A percentile compares a stretch with the other conserved stretches of the same genome.
Evolutionary conservation across 2,797 vertebrate genomes (phyloP).

Genomic region (Myiothlypis chrysogaster): DNA sequence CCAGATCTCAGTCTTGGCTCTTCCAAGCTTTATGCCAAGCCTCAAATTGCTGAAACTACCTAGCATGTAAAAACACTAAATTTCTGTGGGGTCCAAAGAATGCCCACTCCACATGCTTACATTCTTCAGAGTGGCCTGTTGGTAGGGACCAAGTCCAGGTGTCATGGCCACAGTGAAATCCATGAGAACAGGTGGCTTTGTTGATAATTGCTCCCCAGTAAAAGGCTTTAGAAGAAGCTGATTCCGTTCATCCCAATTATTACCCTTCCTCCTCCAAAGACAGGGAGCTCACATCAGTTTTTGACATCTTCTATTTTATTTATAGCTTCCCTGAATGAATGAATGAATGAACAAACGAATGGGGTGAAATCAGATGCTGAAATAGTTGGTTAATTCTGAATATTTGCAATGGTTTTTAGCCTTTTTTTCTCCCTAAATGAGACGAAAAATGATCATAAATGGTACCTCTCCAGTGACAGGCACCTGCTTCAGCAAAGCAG

Average conservation of each 20-base stretch:
- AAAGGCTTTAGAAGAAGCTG: background rate
- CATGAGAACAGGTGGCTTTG: constrained; percentile 6
- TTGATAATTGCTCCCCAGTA: background rate
- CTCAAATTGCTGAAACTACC: background rate
- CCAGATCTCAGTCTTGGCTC: background rate
- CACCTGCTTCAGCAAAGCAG: constrained; percentile 2
- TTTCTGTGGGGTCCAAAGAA: constrained; percentile 20
- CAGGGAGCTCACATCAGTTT: constrained; percentile 2
- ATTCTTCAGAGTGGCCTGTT: background rate
- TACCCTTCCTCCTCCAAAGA: constrained; percentile 6
- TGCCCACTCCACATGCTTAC: background rate
- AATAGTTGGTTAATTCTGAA: constrained; percentile 3
- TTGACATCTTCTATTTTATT: background rate
- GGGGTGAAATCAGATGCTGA: background rate
- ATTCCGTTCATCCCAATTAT: background rate
- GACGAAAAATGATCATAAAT: background rate
- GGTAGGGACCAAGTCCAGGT: background rate
- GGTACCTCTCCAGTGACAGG: background rate
- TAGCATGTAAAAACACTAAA: background rate
- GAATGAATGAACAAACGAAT: background rate
- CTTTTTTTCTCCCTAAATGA: background rate
- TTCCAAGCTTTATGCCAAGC: background rate
- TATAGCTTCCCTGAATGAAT: background rate
- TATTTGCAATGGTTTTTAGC: background rate
- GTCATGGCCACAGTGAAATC: background rate